phyloP scores from a whole-genome alignment of 2,113 vertebrate species.

The Galemys pyrenaicus region DNA sequence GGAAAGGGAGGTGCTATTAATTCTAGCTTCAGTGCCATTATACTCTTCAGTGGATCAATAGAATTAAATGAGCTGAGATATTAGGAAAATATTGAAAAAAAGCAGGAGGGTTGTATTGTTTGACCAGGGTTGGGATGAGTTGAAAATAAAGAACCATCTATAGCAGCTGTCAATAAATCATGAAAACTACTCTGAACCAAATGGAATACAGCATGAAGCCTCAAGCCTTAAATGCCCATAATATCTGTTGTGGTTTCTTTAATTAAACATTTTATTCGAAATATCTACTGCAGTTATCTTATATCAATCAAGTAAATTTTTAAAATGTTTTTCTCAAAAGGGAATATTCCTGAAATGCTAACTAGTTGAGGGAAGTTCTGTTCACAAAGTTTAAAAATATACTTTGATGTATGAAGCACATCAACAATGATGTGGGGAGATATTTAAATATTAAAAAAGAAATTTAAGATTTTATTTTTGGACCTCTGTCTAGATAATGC shows the following conservation, averaged over 20 bases:
- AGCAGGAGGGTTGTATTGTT: constrained; percentile 84
- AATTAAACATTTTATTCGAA: constrained; percentile 72
- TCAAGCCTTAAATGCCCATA: constrained; percentile 68
- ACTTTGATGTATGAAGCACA: neutral
- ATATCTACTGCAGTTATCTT: constrained; percentile 1
- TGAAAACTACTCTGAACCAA: constrained; percentile 71
- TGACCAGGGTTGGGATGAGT: constrained; percentile 85
- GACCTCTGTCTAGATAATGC: neutral
- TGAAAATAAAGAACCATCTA: constrained; percentile 85
- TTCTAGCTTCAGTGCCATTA: constrained; percentile 86
- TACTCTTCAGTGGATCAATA: constrained; percentile 88
- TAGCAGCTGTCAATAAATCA: constrained; percentile 85
- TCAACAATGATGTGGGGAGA: neutral
- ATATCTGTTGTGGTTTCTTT: neutral
- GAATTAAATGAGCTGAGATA: constrained; percentile 89
- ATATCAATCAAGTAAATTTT: constrained; percentile 41
- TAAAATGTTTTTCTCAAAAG: neutral
- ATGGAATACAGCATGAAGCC: constrained; percentile 74
- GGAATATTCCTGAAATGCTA: neutral
- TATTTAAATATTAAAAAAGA: neutral
- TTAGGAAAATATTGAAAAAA: constrained; percentile 89
- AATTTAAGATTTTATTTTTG: neutral
- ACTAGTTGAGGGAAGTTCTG: neutral
- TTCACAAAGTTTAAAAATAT: neutral
- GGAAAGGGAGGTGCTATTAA: constrained; percentile 84